Conservation (phyloP, 1,140 invertebrate genomes). For the Drosophila ironensis region DNA sequence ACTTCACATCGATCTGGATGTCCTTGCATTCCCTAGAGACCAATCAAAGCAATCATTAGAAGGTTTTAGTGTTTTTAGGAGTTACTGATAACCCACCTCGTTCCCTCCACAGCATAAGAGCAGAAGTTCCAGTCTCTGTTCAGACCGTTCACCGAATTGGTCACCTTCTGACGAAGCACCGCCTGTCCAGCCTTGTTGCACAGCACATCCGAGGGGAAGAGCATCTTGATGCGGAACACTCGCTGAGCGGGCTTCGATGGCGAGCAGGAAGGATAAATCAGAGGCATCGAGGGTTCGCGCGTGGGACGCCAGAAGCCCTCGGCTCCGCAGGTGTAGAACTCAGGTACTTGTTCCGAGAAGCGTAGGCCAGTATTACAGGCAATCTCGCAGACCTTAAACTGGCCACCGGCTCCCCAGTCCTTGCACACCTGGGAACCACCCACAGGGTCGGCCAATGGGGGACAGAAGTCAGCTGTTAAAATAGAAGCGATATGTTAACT, state of each 20-base stretch:
- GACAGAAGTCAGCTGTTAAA: slow-evolving; percentile 94
- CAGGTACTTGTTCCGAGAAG: slow-evolving; percentile 95
- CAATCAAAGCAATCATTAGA: too few species aligned
- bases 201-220: slow-evolving; percentile 95
- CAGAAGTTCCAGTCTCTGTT: slow-evolving; percentile 97
- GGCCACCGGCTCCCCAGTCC: slow-evolving; percentile 97
- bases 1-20: slow-evolving; percentile 93
- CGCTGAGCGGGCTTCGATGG: slow-evolving; percentile 92
- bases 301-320: slow-evolving; percentile 98
- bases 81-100: slow-evolving; percentile 36
- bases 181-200: slow-evolving; percentile 97
- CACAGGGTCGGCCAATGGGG: slow-evolving; percentile 91
- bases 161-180: slow-evolving; percentile 93
- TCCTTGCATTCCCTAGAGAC: slow-evolving; percentile 90
- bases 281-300: slow-evolving; percentile 88
- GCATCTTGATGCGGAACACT: slow-evolving; percentile 95
- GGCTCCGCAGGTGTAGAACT: slow-evolving; percentile 97
- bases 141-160: slow-evolving; percentile 92
- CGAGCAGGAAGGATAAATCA: slow-evolving; percentile 95
- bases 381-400: slow-evolving; percentile 95
- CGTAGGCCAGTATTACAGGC: slow-evolving; percentile 91
- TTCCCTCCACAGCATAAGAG: slow-evolving; percentile 89
- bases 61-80: too few species aligned
- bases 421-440: slow-evolving; percentile 95
- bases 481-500: too few species aligned